These are phyloP conservation scores for Limosa lapponica DNA, from an alignment of 2,797 vertebrate genomes.

Conservation along the genomic window DNA sequence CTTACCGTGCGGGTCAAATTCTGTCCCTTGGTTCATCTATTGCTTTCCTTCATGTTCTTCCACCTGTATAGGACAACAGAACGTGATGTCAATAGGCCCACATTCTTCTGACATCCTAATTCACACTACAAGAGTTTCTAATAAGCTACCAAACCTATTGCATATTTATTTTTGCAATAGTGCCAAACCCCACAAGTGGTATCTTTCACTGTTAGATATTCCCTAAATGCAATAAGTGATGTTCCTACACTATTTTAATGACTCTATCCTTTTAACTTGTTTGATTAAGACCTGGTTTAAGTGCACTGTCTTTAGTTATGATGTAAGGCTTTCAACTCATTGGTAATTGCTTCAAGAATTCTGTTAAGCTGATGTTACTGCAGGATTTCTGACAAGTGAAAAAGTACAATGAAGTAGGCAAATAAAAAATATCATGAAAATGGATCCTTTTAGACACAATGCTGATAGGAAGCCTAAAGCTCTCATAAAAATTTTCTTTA, in stretches of 20 bases:
- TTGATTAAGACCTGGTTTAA: neutral
- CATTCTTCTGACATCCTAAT: neutral
- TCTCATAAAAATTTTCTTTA: neutral
- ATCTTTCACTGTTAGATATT: neutral
- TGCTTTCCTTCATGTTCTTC: neutral
- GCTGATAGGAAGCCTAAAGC: neutral
- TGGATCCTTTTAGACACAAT: neutral
- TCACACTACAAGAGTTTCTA: neutral
- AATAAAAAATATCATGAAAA: neutral
- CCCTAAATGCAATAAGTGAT: neutral
- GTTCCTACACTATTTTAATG: neutral
- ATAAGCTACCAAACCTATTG: neutral
- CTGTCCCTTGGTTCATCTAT: neutral
- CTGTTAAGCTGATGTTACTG: neutral
- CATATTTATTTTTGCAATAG: neutral
- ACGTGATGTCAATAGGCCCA: neutral
- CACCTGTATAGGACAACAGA: neutral
- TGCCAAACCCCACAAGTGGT: neutral
- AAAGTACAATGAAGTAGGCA: neutral
- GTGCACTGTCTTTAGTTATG: neutral
- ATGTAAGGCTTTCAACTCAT: neutral
- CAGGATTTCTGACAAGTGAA: neutral
- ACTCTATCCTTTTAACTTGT: neutral
- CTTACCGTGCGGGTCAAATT: neutral
- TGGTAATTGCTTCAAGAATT: neutral